Conservation (phyloP, 1,140 invertebrate genomes). For the Drosophila auraria region DNA sequence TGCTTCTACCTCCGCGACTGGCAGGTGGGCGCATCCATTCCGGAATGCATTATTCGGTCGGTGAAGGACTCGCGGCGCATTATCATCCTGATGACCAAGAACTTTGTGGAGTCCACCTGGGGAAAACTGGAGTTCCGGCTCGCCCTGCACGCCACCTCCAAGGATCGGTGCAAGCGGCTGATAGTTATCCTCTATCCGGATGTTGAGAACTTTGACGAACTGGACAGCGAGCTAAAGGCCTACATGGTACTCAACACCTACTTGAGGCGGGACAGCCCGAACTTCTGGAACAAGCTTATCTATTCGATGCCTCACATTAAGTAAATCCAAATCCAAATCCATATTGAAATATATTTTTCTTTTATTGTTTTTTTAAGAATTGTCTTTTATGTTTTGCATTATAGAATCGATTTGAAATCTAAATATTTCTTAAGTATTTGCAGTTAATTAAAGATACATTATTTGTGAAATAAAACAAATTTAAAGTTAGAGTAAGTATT, state of each 20-base stretch:
- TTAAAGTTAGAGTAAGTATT: no score
- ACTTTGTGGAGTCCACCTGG: constrained; percentile 26
- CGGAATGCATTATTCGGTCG: constrained; percentile 11
- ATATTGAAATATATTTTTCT: no score
- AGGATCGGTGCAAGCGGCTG: constrained; percentile 27
- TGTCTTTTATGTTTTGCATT: no score
- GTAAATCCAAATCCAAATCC: no score
- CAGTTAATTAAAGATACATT: no score
- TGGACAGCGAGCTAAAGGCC: constrained; percentile 23
- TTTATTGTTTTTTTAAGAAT: no score
- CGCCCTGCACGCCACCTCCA: constrained; percentile 18
- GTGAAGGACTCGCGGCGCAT: constrained; percentile 21
- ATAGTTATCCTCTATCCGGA: constrained; percentile 32
- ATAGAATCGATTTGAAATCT: no score
- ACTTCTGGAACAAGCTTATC: constrained; percentile 37
- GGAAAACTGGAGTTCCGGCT: constrained; percentile 17
- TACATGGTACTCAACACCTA: constrained; percentile 40
- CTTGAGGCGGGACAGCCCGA: constrained; percentile 10
- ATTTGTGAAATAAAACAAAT: no score
- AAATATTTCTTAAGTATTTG: no score
- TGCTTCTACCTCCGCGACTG: constrained; percentile 21
- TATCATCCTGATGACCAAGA: constrained; percentile 22
- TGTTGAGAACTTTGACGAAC: constrained; percentile 17
- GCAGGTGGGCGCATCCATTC: constrained; percentile 7
- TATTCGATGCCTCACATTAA: constrained; percentile 34